Percentiles rank a stretch among this genome's conserved stretches.
Conservation (phyloP, 2,113 vertebrate species). For the Psittacula cyanocephala region DNA sequence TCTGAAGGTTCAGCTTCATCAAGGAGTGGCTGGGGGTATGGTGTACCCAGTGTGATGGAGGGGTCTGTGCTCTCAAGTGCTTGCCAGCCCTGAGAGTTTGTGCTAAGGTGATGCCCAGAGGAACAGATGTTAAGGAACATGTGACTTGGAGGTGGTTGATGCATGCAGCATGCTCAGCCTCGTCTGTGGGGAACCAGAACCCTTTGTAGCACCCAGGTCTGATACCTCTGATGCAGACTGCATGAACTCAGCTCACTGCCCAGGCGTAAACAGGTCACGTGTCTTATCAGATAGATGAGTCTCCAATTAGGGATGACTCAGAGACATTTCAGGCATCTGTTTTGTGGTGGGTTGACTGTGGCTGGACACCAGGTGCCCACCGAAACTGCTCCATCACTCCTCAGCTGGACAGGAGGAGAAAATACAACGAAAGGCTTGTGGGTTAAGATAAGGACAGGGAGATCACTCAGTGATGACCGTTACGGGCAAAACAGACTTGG, state of each 20-base stretch:
- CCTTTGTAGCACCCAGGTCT: background rate
- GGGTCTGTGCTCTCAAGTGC: fast-evolving
- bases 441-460: background rate
- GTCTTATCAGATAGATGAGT: background rate
- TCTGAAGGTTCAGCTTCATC: background rate
- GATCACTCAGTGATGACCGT: background rate
- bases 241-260: background rate
- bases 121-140: fast-evolving
- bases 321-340: background rate
- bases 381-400: background rate
- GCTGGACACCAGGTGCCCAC: background rate
- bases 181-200: background rate
- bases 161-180: fast-evolving
- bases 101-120: background rate
- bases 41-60: background rate
- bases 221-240: background rate
- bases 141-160: background rate
- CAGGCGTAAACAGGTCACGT: background rate
- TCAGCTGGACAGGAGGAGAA: background rate
- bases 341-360: background rate
- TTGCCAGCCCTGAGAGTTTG: background rate
- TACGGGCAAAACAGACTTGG: background rate
- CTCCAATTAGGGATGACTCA: background rate
- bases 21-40: fast-evolving
- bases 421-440: background rate